Evolutionary conservation across 2,113 vertebrate genomes (phyloP), one percentile per base, ranked within the genome.

Genomic region (Mormyrus iriodes): DNA sequence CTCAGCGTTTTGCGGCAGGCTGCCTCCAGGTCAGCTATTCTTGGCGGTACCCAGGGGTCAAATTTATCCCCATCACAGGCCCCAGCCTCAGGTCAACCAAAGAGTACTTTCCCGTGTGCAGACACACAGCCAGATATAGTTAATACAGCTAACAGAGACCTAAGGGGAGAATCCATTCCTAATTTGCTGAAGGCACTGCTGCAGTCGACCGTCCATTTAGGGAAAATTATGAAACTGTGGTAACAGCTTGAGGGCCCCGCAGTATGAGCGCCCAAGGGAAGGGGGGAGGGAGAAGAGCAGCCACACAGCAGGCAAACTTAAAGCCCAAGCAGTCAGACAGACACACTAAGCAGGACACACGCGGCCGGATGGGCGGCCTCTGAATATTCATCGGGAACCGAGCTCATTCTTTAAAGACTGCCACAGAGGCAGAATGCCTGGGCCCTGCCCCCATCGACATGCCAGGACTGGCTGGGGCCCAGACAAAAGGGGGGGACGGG

Each of bases 1-100:
- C 82, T 89, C 89, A 86, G 89, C 89, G 85, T 55, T 89, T 86
- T 46, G 46, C 35, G 2, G 65, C 89, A 76, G 46, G 61, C 48
- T 51, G 51, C 85, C 27, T 79, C 85, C 65, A 87, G 89, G 61
- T 90, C 85, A 79, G 89, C 89, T 90, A 90, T 90, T 90, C 85
- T 51, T 87, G 65, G 44, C 19, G 35, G 27, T 17, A 7, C 48
- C 9, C 39, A 85, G 27, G 52, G 49, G 51, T 55, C 51, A 89
- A 89, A 58, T 89, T 48, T 89, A 86, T 49, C 89, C 89, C 65
- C 15, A 3, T 31, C 17, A 52, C 46, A 86, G 31, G 55, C 42
- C 35, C 53, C 42, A 10, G 83, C 84, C n/a, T 7, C 35, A 17
- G 49, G 51, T 65, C 79, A 82, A 35, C 48, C n/a, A 5, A 21